Conservation (phyloP, 2,113 vertebrate genomes). For the Cyprinodon variegatus region DNA sequence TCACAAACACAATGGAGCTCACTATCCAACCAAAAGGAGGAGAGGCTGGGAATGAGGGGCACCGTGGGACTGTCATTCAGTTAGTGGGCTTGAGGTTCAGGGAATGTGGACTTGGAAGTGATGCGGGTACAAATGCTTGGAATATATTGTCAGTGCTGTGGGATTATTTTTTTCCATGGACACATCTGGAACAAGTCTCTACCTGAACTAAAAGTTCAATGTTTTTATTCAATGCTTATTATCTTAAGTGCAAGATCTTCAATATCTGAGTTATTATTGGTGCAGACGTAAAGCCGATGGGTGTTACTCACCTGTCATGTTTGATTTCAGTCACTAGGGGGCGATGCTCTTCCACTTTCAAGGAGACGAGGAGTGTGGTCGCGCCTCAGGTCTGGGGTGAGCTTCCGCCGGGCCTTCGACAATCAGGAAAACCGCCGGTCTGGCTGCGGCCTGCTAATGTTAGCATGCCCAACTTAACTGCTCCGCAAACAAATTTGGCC, state of each 20-base stretch:
- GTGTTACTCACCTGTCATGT: conserved; percentile 73
- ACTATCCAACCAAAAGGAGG: conserved; percentile 63
- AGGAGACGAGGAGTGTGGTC: conserved; percentile 9
- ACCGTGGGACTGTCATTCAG: conserved; percentile 52
- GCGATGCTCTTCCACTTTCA: conserved; percentile 55
- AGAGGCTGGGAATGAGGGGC: conserved; percentile 39
- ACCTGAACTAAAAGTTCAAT: background rate
- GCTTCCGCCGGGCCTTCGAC: conserved; percentile 33
- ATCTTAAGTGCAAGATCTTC: background rate
- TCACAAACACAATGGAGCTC: conserved; percentile 71
- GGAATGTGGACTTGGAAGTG: conserved; percentile 49
- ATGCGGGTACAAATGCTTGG: conserved; percentile 21
- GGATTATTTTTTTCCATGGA: background rate
- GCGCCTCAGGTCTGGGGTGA: conserved; percentile 13
- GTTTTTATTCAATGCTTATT: background rate
- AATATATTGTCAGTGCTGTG: conserved; percentile 16
- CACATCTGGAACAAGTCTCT: background rate
- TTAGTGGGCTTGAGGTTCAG: conserved; percentile 62
- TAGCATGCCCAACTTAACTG: conserved; percentile 21
- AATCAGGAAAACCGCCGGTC: conserved; percentile 77
- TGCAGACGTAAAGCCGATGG: conserved; percentile 9
- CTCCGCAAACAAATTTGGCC: background rate
- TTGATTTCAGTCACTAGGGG: conserved; percentile 64
- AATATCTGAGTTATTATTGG: background rate
- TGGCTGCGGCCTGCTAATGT: conserved; percentile 67